These are phyloP conservation scores for Lithobius niger DNA, from an alignment of 1,140 invertebrate genomes.

Conservation along the genomic window DNA sequence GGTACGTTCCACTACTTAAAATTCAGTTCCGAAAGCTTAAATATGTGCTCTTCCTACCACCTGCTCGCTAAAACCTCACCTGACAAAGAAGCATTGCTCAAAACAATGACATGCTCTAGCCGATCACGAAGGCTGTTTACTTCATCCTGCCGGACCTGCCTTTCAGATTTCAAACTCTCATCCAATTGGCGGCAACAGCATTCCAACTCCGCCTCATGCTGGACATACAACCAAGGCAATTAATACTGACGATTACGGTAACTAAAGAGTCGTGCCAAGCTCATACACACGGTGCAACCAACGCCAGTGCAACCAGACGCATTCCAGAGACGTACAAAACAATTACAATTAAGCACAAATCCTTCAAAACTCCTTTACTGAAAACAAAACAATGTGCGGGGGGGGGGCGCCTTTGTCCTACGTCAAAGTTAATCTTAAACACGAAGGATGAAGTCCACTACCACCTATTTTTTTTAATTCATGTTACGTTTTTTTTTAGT, in stretches of 20 bases:
- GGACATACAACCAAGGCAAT: conserved; percentile 5
- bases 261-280: neutral
- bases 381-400: too few species aligned
- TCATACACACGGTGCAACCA: neutral
- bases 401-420: too few species aligned
- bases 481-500: too few species aligned
- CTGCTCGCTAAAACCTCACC: conserved; percentile 12
- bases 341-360: too few species aligned
- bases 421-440: too few species aligned
- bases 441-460: too few species aligned
- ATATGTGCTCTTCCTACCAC: too few species aligned
- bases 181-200: conserved; percentile 23
- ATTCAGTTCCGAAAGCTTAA: too few species aligned
- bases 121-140: conserved; percentile 22
- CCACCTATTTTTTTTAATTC: too few species aligned
- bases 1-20: too few species aligned
- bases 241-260: neutral
- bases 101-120: conserved; percentile 24
- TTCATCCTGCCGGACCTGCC: conserved; percentile 21
- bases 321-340: too few species aligned
- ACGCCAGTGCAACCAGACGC: neutral
- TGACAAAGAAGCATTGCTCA: conserved; percentile 14
- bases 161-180: conserved; percentile 22
- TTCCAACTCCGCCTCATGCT: conserved; percentile 25
- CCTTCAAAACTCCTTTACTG: too few species aligned